Evolutionary conservation across 2,888 invertebrate species (phyloP), one percentile per base, ranked within the genome.

Genomic region (Tipula lateralis): DNA sequence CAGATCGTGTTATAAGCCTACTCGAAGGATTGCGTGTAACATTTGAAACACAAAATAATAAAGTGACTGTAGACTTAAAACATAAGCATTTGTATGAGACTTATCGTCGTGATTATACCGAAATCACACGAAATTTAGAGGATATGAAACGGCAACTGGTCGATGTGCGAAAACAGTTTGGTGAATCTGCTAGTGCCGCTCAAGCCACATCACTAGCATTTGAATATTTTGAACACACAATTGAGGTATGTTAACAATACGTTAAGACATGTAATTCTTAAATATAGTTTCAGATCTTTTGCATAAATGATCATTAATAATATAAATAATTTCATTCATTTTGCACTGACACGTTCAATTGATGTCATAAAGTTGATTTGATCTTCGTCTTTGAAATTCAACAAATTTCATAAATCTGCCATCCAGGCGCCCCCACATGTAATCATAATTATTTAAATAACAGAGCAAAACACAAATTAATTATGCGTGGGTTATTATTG

Each of bases 181-280:
- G 95, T 34, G 95, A 95, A 88, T 95, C 94, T 86, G 90, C 94
- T 86, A 91, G 93, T 6, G 92, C 94, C 44, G 94, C 95, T 6
- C 93, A 93, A 88, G 92, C 94, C 84, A 94, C 94, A 82, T 93
- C 94, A 5, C 90, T 93, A 86, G 93, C 94, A 36, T 96, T 95
- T 88, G 92, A 92, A 86, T 93, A 94, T 87, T 95, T 96, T 89
- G 95, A 96, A 90, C 93, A 93, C 89, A 95, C 95, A 84, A 93
- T 96, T 86, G 92, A 94, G 91, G 95, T 96, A 90, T 90, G 90
- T 89, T 86, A n/a, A 32, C 9, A 66, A 66, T 9, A 24, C 24
- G 24, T 3, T 19, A 9, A 4, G 1, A 24, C n/a, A 44, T 44
- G n/a, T 44, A 66, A 24, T n/a, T 39, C 39, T 83, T 19, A n/a